Base-by-base conservation (phyloP, 2,888 invertebrate species). In the Panzeria rudis region DNA sequence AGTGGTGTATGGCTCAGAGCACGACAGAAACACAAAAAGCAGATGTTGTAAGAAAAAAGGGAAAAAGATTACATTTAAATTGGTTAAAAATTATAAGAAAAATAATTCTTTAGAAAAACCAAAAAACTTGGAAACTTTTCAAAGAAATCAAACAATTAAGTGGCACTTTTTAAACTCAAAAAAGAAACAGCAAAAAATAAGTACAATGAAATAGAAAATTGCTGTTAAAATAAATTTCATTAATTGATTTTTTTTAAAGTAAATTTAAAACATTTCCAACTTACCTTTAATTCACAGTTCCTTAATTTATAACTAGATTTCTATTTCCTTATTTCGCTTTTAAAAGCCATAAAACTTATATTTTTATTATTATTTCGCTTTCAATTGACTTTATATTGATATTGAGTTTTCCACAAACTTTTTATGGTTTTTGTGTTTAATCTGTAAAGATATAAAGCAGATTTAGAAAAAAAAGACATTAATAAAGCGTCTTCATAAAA, bases 401-500 rank as follows among this genome's bases (percentile, higher is more conserved):
- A 87, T 68, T 78, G 86, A 71, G 69, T 61, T 79, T 87, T 87
- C 87, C 90, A 87, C 66, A 68, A 80, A 86, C 81, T 86, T 71
- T 86, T 81, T 76, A 71, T 83, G 13, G 66, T 85, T 83, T 84
- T 83, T 72, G 72, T 73, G 35, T 84, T 69, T 82, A 86, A 88
- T 86, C 91, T 91, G 89, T 20, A 90, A 90, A 64, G 59, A 78
- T 50, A 50, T 50, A 15, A 2, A 44, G 4, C 29, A 44, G n/a
- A n/a, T n/a, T n/a, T n/a, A 83, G 77, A 32, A 25, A 71, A 77
- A 71, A 50, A 78, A n/a, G 59, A 71, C n/a, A 72, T 59, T 5
- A 59, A 44, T n/a, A 54, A 13, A 76, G 47, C 29, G 35, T 13
- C 54, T 71, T 61, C 20, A 23, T 38, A 56, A 47, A 20, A n/a